These are phyloP conservation scores for Gadopsis bispinosus DNA, from an alignment of 2,797 vertebrate species.

Conservation along the genomic window DNA sequence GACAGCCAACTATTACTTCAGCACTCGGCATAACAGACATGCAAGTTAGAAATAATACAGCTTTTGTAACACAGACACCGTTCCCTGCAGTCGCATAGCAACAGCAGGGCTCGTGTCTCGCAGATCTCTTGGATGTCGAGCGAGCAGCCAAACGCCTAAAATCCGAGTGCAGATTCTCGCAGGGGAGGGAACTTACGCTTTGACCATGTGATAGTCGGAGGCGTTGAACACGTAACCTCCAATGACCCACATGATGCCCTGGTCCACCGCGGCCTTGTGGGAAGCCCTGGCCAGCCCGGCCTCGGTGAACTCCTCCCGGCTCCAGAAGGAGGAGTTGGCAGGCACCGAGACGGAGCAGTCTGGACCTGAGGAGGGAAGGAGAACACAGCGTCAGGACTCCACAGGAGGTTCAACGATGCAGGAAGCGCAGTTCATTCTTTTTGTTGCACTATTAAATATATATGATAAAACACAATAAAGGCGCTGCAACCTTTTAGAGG, in stretches of 20 bases:
- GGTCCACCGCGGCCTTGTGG: constrained; percentile 92
- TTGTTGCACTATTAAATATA: neutral
- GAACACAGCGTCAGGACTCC: constrained; percentile 23
- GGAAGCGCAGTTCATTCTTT: neutral
- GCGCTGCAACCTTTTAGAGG: neutral
- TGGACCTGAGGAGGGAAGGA: constrained; percentile 83
- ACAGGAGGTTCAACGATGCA: neutral
- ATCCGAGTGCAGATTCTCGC: neutral
- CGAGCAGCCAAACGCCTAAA: constrained; percentile 12
- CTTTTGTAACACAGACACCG: neutral
- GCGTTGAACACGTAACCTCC: constrained; percentile 98
- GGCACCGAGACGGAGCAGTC: constrained; percentile 92
- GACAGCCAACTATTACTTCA: constrained; percentile 8
- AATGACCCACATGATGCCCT: constrained; percentile 94
- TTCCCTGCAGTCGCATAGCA: constrained; percentile 47
- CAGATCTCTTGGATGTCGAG: neutral
- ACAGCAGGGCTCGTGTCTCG: constrained; percentile 34
- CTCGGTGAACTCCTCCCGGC: constrained; percentile 84
- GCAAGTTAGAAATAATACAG: constrained; percentile 27
- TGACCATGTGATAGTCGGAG: constrained; percentile 93
- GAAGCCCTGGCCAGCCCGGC: constrained; percentile 90
- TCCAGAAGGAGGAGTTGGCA: constrained; percentile 94
- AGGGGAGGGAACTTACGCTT: constrained; percentile 88
- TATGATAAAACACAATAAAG: neutral
- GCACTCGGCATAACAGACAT: neutral